Conservation (phyloP, 2,888 invertebrate species). For the Oeneis ivallda region DNA sequence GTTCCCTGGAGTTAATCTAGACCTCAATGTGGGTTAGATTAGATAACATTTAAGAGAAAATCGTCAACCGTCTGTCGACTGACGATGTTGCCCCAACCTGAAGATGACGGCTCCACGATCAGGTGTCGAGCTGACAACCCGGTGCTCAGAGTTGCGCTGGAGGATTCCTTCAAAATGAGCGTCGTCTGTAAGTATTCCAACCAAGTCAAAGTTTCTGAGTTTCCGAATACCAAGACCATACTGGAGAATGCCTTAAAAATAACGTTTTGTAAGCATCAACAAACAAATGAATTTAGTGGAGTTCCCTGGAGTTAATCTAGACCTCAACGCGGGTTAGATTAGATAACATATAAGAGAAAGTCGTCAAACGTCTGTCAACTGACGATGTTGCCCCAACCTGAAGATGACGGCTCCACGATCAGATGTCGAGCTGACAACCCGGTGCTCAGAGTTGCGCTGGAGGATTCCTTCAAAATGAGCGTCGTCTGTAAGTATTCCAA, state of each 20-base stretch:
- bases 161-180: slow-evolving; percentile 90
- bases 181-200: slow-evolving; percentile 90
- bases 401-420: slow-evolving; percentile 90
- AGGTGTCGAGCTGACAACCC: slow-evolving; percentile 93
- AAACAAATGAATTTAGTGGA: too few relatives aligned
- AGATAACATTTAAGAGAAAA: too few relatives aligned
- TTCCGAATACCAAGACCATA: too few relatives aligned
- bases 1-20: too few relatives aligned
- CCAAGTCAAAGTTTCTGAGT: too few relatives aligned
- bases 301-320: too few relatives aligned
- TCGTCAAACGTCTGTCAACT: slow-evolving; percentile 87
- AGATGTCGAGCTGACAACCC: slow-evolving; percentile 93
- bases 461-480: slow-evolving; percentile 90
- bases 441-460: slow-evolving; percentile 86
- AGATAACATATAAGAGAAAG: too few relatives aligned
- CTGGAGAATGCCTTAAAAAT: too few relatives aligned
- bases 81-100: slow-evolving; percentile 89
- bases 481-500: slow-evolving; percentile 90
- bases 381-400: slow-evolving; percentile 90
- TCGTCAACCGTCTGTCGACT: slow-evolving; percentile 85
- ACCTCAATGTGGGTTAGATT: too few relatives aligned
- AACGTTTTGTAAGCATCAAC: too few relatives aligned
- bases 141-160: slow-evolving; percentile 86
- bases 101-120: slow-evolving; percentile 90
- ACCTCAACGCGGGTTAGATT: too few relatives aligned